Conservation (phyloP, 2,797 vertebrate species). For the Lates japonicus region DNA sequence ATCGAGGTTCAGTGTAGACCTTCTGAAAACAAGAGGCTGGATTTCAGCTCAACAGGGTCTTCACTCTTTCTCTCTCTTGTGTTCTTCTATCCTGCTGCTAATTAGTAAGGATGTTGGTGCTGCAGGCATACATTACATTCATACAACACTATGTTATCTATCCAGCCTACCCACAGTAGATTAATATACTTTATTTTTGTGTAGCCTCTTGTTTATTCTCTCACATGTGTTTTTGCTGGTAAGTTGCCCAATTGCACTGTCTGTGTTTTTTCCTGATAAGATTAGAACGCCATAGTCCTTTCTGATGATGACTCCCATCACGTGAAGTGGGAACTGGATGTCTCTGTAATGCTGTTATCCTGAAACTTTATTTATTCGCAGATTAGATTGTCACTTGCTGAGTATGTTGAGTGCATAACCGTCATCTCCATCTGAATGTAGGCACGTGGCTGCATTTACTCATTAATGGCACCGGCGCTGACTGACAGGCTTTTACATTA, state of each 20-base stretch:
- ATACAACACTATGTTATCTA: neutral
- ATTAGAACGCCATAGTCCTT: neutral
- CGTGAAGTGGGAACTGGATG: neutral
- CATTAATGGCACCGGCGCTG: neutral
- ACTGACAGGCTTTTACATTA: neutral
- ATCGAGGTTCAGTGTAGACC: neutral
- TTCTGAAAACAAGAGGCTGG: neutral
- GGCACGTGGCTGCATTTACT: conserved; percentile 5
- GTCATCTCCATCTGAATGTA: conserved; percentile 4
- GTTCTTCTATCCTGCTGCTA: neutral
- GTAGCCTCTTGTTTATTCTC: neutral
- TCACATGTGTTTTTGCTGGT: neutral
- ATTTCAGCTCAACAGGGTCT: neutral
- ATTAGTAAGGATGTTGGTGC: neutral
- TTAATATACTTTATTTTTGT: neutral
- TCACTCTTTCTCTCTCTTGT: neutral
- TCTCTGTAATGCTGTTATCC: neutral
- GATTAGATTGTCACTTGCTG: conserved; percentile 25
- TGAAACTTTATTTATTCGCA: neutral
- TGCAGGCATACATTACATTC: neutral
- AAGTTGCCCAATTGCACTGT: neutral
- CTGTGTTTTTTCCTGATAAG: neutral
- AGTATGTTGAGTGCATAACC: conserved; percentile 8
- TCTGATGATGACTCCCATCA: neutral
- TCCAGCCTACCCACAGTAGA: neutral